phyloP scores from a whole-genome alignment of 1,140 invertebrate species.

The Sipha flava region DNA sequence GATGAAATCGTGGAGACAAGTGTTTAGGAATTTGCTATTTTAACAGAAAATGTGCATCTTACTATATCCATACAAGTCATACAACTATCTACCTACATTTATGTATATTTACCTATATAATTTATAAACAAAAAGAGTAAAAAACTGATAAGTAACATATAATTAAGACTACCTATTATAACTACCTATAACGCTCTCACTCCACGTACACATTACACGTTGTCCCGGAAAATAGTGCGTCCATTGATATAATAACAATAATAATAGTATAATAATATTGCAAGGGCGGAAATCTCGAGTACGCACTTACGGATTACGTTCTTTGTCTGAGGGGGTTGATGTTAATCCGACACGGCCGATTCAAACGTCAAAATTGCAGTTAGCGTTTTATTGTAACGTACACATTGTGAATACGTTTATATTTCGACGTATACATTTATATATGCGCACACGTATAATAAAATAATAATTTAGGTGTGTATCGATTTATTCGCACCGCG shows the following conservation, averaged over 20 bases:
- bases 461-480: background rate
- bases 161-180: too few relatives aligned
- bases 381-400: background rate
- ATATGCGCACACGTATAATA: background rate
- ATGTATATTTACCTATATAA: too few relatives aligned
- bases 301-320: slow-evolving; percentile 11
- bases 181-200: too few relatives aligned
- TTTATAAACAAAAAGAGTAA: too few relatives aligned
- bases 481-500: background rate
- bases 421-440: background rate
- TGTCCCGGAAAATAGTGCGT: background rate
- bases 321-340: slow-evolving; percentile 7
- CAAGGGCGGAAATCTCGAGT: slow-evolving; percentile 25
- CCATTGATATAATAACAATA: too few relatives aligned
- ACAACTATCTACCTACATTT: too few relatives aligned
- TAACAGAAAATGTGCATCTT: too few relatives aligned
- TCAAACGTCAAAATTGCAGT: slow-evolving; percentile 28
- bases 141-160: too few relatives aligned
- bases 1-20: too few relatives aligned
- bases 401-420: background rate
- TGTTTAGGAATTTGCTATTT: too few relatives aligned
- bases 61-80: too few relatives aligned
- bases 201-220: too few relatives aligned
- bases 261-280: background rate
- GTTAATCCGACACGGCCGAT: slow-evolving; percentile 30